Evolutionary conservation across 2,113 vertebrate genomes (phyloP), one percentile per base, ranked within the genome.

Genomic region (Cricetomys ansorgei): DNA sequence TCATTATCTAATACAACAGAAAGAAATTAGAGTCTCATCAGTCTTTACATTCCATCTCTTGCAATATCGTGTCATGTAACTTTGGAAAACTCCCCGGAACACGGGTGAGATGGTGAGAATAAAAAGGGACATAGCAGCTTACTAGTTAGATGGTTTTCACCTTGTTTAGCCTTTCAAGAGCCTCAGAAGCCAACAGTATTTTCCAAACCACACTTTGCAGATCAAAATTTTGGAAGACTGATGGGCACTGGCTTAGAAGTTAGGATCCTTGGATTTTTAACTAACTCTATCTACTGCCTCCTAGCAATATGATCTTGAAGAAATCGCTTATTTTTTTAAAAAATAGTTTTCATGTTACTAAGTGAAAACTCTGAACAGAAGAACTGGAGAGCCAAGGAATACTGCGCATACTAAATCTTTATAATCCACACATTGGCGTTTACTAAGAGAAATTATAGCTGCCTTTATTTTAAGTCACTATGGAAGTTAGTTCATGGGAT

Each of bases 201-300:
- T 92, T 81, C 43, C 73, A 73, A 59, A 45, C 59, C 43, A 96
- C 15, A 67, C 17, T 72, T 73, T 62, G 65, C 76, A 57, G 40
- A 88, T 62, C 19, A 59, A 1, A 67, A n/a, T 84, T 23, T 45
- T 67, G 55, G 37, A 48, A 88, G 34, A 91, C 62, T 88, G 93
- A 87, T n/a, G 45, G 69, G 59, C 62, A 62, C 93, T 79, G 29
- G 27, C 16, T 85, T 67, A 48, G 25, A 48, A n/a, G 17, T 77
- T 59, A 93, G 34, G 48, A 57, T 65, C 72, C 50, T 57, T 80
- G 27, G 53, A 23, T 83, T 94, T 94, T 92, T 87, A 67, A 57
- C 67, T 96, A 83, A 70, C 43, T 70, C n/a, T 93, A 12, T 70
- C n/a, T 93, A 12, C 64, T 89, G 62, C 75, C 80, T 97, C 90